phyloP scores from a whole-genome alignment of 2,113 vertebrate genomes.

The Suricata suricatta region DNA sequence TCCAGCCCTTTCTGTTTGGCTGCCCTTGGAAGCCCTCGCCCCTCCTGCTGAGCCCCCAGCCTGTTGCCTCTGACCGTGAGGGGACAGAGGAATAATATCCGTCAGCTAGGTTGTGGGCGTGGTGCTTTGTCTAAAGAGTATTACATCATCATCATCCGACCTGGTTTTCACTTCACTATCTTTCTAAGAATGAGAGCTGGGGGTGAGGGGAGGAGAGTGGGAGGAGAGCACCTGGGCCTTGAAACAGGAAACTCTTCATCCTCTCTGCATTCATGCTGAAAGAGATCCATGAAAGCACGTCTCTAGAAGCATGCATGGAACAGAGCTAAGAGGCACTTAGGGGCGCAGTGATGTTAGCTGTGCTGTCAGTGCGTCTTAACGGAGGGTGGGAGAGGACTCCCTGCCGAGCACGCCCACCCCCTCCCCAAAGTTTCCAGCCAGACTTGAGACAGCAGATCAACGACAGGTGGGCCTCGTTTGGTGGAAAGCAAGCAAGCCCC shows the following conservation, averaged over 20 bases:
- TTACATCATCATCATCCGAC: rapidly evolving
- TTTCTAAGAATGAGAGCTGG: neutral
- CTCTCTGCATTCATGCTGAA: neutral
- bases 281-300: neutral
- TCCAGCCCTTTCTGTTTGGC: neutral
- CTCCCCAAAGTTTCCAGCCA: neutral
- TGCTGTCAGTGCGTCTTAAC: neutral
- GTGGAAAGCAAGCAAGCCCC: neutral
- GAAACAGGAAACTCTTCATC: neutral
- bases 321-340: neutral
- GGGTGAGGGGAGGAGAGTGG: no score
- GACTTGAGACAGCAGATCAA: neutral
- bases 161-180: neutral
- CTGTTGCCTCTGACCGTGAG: neutral
- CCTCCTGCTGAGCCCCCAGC: neutral
- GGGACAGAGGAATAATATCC: neutral
- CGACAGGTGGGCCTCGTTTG: no score
- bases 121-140: neutral
- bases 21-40: neutral
- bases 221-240: neutral
- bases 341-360: neutral
- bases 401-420: neutral
- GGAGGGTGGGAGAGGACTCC: neutral
- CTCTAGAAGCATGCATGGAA: neutral
- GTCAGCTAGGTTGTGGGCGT: neutral